These are phyloP conservation scores for Micromys minutus DNA, from an alignment of 2,113 vertebrate species.

Conservation along the genomic window DNA sequence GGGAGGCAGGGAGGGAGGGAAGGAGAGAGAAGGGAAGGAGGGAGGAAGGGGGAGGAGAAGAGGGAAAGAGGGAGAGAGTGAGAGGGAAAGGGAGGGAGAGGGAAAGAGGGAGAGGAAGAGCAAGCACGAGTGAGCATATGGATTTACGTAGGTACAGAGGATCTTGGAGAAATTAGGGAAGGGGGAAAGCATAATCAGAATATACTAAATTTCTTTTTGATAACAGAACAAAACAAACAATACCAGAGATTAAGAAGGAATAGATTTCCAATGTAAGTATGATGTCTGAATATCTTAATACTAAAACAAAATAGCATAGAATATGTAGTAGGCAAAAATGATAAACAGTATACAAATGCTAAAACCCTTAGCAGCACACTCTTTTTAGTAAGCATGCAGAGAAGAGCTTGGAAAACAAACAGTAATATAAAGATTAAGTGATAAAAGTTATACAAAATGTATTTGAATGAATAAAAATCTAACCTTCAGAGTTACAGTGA, in stretches of 20 bases:
- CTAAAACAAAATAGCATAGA: conserved; percentile 21
- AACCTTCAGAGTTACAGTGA: conserved; percentile 98
- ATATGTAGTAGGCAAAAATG: conserved; percentile 30
- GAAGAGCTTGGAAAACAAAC: conserved; percentile 19
- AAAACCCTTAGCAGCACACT: conserved; percentile 43
- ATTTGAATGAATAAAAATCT: conserved; percentile 71
- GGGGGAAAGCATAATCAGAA: neutral
- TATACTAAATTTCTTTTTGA: neutral
- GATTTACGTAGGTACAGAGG: neutral
- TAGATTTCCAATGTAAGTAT: conserved; percentile 24
- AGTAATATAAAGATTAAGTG: conserved; percentile 34
- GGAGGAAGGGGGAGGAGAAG: too few relatives aligned
- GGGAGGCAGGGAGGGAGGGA: fast-evolving
- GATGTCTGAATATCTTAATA: neutral
- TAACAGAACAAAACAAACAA: neutral
- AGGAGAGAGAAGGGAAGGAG: fast-evolving
- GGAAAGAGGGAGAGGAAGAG: too few relatives aligned
- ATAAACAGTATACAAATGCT: conserved; percentile 27
- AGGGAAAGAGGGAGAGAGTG: too few relatives aligned
- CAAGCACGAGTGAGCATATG: too few relatives aligned
- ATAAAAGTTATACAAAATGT: conserved; percentile 40
- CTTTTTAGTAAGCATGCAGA: conserved; percentile 45
- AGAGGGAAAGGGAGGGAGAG: too few relatives aligned
- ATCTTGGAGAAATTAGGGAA: neutral
- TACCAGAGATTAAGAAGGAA: conserved; percentile 8